Evolutionary conservation across 2,797 vertebrate species (phyloP), one percentile per base, ranked within the genome.

Genomic region (Trachops cirrhosus): DNA sequence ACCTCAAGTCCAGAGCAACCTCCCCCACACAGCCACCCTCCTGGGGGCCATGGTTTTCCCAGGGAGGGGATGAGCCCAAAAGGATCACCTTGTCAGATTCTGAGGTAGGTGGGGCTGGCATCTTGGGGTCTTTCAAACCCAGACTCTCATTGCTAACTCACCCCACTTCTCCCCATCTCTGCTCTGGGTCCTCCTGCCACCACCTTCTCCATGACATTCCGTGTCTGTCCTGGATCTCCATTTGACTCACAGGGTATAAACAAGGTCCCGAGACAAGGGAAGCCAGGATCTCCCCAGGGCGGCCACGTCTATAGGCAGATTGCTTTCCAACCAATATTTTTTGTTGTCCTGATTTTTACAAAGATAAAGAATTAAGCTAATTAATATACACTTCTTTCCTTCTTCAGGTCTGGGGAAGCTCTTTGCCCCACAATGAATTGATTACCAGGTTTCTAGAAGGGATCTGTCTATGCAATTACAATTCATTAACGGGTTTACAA

Each of bases 391-490:
- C 92, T 73, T 87, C 79, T 94, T 93, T 90, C 92, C 79, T 86
- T 91, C 70, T 79, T 96, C 77, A 89, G 74, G 93, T 96, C 93
- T 97, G 95, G 97, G 85, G 96, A 94, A 93, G 70, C 91, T 96
- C 67, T 86, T 97, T 57, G 91, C 54, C 89, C 79, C 22, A 29
- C 62, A 93, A 94, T 95, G 97, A 97, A 95, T 98, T 97, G 97
- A 97, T 97, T 97, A 89, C 96, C 52, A 48, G 96, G 93, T 94
- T 97, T 96, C 93, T 97, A 91, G 94, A 95, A 34, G 91, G 83
- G 95, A 79, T 97, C 96, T 96, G 96, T 95, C 90, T 93, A 94
- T 89, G 86, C 97, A 97, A 98, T 98, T 98, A 98, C 77, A 86
- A 54, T 94, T 98, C 97, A 97, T 97, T 97, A 98, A 97, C 94